Percentiles rank a stretch among this genome's conserved stretches.
Conservation (phyloP, 2,113 vertebrate species). For the Galbula dea region DNA sequence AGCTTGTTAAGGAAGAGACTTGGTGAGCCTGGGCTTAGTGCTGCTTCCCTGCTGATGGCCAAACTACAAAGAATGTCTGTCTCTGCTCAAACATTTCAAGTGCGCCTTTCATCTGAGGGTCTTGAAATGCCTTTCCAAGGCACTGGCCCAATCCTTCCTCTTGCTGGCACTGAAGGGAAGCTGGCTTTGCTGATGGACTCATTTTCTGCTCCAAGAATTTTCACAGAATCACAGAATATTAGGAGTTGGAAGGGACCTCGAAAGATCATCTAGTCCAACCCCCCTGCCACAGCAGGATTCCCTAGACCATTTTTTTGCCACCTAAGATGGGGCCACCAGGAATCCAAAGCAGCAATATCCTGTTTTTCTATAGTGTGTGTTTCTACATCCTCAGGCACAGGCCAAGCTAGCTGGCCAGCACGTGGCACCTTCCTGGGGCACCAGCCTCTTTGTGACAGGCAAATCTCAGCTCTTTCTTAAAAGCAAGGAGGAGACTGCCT, state of each 20-base stretch:
- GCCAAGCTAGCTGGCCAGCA: not conserved
- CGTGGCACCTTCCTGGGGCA: not conserved
- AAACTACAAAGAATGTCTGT: not conserved
- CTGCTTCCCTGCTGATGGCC: not conserved
- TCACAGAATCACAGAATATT: too few relatives aligned
- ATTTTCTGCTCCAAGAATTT: not conserved
- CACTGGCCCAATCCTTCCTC: not conserved
- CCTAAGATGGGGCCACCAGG: not conserved
- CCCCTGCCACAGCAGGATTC: too few relatives aligned
- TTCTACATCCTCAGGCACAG: not conserved
- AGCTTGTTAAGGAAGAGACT: not conserved
- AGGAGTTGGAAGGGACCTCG: too few relatives aligned
- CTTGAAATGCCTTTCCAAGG: not conserved
- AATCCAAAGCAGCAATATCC: not conserved
- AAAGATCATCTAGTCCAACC: too few relatives aligned
- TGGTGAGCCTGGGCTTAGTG: not conserved
- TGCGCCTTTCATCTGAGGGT: not conserved
- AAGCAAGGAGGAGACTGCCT: not conserved
- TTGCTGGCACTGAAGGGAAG: not conserved
- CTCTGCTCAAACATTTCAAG: not conserved
- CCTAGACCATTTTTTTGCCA: too few relatives aligned
- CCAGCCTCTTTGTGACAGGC: not conserved
- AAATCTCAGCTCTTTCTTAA: not conserved
- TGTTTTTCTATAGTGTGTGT: not conserved
- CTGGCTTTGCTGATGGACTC: not conserved